Conservation (phyloP, 2,113 vertebrate genomes). For the Pagrus major region DNA sequence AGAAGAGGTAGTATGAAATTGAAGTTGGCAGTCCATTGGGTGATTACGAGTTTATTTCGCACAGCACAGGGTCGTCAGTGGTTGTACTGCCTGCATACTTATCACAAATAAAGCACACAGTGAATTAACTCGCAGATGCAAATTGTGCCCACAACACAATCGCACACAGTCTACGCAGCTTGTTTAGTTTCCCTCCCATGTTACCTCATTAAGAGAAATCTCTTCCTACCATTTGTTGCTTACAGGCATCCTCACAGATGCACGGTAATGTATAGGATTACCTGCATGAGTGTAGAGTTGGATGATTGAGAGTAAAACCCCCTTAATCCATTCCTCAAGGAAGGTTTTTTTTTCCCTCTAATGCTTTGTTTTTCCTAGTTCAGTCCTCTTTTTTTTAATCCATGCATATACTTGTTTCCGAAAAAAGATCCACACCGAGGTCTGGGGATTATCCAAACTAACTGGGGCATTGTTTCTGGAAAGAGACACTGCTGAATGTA, state of each 20-base stretch:
- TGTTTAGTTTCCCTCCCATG: conserved; percentile 40
- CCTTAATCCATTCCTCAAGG: not conserved
- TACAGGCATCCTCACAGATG: conserved; percentile 15
- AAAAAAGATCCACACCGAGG: not conserved
- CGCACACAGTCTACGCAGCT: not conserved
- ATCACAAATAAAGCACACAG: not conserved
- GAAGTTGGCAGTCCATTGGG: not conserved
- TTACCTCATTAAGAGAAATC: conserved; percentile 57
- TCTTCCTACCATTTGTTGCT: conserved; percentile 31
- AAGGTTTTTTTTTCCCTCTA: not conserved
- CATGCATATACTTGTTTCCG: not conserved
- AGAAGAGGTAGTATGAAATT: conserved; percentile 1
- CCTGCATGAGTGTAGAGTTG: not conserved
- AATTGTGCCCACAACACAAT: conserved; percentile 12
- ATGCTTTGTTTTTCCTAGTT: not conserved
- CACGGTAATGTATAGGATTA: conserved; percentile 8
- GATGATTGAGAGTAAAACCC: conserved; percentile 19
- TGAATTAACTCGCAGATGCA: conserved; percentile 19
- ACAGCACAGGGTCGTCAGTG: not conserved
- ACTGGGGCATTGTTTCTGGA: not conserved
- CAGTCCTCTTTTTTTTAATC: not conserved
- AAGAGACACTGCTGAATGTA: not conserved
- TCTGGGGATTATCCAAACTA: conserved; percentile 12
- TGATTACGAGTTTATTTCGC: conserved; percentile 11
- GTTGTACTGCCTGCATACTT: conserved; percentile 1